Evolutionary conservation across 2,888 invertebrate genomes (phyloP), one percentile per base, ranked within the genome.

Genomic region (Phrixothrix hirtus): DNA sequence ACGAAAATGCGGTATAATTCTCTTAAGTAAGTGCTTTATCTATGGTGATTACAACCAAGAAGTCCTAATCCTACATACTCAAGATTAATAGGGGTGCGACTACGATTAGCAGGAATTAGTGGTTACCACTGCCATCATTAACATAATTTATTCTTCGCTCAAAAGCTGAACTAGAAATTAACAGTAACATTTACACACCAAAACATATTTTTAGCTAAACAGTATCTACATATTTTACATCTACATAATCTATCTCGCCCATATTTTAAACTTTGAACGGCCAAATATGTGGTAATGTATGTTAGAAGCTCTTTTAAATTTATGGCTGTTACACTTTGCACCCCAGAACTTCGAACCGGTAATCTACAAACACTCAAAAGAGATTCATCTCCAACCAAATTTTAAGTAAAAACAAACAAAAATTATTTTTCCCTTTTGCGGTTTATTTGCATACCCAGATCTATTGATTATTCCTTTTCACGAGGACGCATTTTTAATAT

Each of bases 11-110:
- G 38, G 38, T 25, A 17, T 51, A 38, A 51, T 39, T 14, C 44
- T 34, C 12, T 15, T 38, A 44, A 34, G 45, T 41, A 34, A 21
- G 45, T 30, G 39, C 49, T 43, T 48, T 43, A 42, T 49, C 41
- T 43, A 45, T 32, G 39, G 44, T 35, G 44, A 44, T 39, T 44
- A 45, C 29, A 35, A 13, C 37, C 39, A 21, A 38, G 38, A 39
- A 38, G 45, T 45, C 38, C 42, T 55, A 58, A 58, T 58, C 58
- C 55, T 35, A 32, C 46, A 54, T 53, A 41, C 54, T 50, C 54
- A 50, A 57, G 59, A 53, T 61, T 59, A 56, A 61, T 59, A 58
- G 58, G 39, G 58, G 52, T 51, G 44, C 43, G 31, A 52, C 51
- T 50, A 47, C 58, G 59, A 59, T 59, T 59, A 60, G 47, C 55